These are phyloP conservation scores for Platysteira castanea DNA, from an alignment of 2,113 vertebrate genomes.

Conservation along the genomic window DNA sequence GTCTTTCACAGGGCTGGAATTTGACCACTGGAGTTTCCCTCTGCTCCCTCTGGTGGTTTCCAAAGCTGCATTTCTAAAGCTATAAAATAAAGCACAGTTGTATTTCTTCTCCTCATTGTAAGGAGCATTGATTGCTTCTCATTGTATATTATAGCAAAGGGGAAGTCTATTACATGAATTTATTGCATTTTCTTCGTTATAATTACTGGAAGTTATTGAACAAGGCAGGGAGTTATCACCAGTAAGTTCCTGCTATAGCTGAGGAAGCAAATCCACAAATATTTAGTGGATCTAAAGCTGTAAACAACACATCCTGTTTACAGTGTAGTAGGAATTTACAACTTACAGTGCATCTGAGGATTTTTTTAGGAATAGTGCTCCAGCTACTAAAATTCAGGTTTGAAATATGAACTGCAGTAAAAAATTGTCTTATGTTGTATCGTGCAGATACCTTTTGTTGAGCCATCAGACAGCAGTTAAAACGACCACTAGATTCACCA, in stretches of 20 bases:
- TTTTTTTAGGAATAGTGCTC: constrained; percentile 46
- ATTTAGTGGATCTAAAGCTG: constrained; percentile 71
- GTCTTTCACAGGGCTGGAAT: constrained; percentile 27
- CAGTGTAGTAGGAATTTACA: constrained; percentile 56
- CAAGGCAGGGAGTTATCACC: constrained; percentile 76
- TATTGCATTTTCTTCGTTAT: constrained; percentile 78
- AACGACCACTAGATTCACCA: neutral
- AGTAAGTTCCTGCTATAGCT: constrained; percentile 69
- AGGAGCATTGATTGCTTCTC: constrained; percentile 75
- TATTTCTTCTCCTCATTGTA: constrained; percentile 79
- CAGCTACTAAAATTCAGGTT: neutral
- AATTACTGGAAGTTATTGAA: constrained; percentile 84
- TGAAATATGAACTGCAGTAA: constrained; percentile 35
- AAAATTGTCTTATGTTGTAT: neutral
- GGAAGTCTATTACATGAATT: constrained; percentile 78
- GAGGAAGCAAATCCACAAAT: constrained; percentile 76
- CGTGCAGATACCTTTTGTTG: neutral
- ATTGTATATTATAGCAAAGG: constrained; percentile 80
- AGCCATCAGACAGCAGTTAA: neutral
- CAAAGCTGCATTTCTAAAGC: constrained; percentile 58
- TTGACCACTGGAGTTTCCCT: constrained; percentile 65
- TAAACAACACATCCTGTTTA: constrained; percentile 74
- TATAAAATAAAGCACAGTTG: constrained; percentile 69
- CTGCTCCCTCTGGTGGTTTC: constrained; percentile 75
- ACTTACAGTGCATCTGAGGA: constrained; percentile 32